phyloP scores from a whole-genome alignment of 2,888 invertebrate species.

The Villa cingulata region DNA sequence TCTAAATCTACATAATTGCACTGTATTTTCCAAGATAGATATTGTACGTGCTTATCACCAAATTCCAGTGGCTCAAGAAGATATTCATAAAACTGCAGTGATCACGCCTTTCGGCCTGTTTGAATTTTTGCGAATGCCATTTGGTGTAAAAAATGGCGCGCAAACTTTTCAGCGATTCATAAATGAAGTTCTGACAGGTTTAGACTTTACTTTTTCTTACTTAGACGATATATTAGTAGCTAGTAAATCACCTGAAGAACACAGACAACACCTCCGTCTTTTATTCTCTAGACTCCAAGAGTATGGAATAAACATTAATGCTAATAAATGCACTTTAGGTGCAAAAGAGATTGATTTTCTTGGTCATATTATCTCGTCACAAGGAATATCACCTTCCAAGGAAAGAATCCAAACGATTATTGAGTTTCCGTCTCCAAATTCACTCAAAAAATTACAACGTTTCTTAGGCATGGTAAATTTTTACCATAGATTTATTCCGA shows the following conservation, averaged over 20 bases:
- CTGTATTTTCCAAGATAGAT: slow-evolving; percentile 17
- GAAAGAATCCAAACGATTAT: neutral
- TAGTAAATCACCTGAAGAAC: too few relatives aligned
- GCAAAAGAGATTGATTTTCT: neutral
- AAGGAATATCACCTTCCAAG: slow-evolving; percentile 1
- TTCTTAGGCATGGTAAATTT: too few relatives aligned
- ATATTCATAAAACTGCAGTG: too few relatives aligned
- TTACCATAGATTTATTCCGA: too few relatives aligned
- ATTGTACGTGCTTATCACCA: slow-evolving; percentile 21
- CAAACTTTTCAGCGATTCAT: too few relatives aligned
- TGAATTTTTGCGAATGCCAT: too few relatives aligned
- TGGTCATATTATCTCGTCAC: neutral
- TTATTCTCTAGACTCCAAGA: slow-evolving; percentile 12
- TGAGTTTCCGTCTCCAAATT: neutral
- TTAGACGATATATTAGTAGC: slow-evolving; percentile 20
- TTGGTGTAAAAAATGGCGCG: too few relatives aligned
- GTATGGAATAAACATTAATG: slow-evolving; percentile 14
- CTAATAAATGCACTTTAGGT: slow-evolving; percentile 9
- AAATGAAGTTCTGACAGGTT: too few relatives aligned
- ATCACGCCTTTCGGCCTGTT: too few relatives aligned
- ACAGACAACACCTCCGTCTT: too few relatives aligned
- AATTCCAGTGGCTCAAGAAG: too few relatives aligned
- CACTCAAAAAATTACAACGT: too few relatives aligned
- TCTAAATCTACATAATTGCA: neutral
- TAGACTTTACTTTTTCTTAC: slow-evolving; percentile 16